phyloP scores from a whole-genome alignment of 2,888 invertebrate genomes.

The Heterodera filipjevi region DNA sequence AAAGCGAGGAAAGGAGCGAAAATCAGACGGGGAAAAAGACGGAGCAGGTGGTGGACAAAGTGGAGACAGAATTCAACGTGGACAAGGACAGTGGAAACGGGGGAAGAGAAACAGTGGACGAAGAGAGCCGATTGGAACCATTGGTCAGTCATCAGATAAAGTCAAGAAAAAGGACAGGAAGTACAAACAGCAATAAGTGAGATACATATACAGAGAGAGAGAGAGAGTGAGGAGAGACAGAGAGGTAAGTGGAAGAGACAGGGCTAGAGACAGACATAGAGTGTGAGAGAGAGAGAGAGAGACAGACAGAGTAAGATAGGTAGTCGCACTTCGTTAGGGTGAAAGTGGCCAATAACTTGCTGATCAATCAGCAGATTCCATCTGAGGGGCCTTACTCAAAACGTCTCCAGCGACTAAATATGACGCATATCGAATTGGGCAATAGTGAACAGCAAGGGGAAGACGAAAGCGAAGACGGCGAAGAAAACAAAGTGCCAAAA shows the following conservation, averaged over 20 bases:
- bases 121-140: conserved; percentile 8
- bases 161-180: too few relatives aligned
- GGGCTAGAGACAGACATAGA: too few relatives aligned
- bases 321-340: too few relatives aligned
- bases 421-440: conserved; percentile 15
- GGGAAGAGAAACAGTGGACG: not conserved
- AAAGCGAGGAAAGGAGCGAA: not conserved
- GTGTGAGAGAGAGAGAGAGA: too few relatives aligned
- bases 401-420: conserved; percentile 15
- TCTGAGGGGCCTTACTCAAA: not conserved
- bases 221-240: too few relatives aligned
- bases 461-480: not conserved
- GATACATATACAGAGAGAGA: too few relatives aligned
- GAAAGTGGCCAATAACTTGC: not conserved
- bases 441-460: conserved; percentile 11
- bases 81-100: conserved; percentile 30
- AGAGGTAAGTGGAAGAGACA: too few relatives aligned
- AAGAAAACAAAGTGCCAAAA: conserved; percentile 48
- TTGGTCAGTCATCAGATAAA: not conserved
- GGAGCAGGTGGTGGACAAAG: not conserved
- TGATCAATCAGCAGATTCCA: conserved; percentile 10
- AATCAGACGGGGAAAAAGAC: not conserved
- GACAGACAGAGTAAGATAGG: too few relatives aligned
- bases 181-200: too few relatives aligned
- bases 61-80: conserved; percentile 34